Evolutionary conservation across 2,113 vertebrate genomes (phyloP).

Genomic region (Platichthys stellatus): DNA sequence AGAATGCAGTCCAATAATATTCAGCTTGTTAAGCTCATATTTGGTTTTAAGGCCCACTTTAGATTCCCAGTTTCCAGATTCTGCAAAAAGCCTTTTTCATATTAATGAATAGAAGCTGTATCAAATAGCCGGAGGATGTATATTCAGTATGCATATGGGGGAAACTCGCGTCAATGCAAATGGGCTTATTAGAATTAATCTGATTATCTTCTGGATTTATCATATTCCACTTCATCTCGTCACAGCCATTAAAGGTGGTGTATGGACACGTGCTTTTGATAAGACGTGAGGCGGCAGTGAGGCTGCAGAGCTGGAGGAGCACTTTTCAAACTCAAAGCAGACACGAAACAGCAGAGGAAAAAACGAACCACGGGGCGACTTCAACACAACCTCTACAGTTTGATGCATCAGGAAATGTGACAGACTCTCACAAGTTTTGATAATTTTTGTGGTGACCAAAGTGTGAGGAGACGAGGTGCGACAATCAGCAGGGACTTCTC

Average conservation of each 20-base stretch:
- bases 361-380: conserved; percentile 15
- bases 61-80: conserved; percentile 45
- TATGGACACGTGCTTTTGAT: conserved; percentile 8
- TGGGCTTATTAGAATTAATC: conserved; percentile 35
- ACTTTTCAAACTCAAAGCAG: conserved; percentile 23
- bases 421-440: neutral
- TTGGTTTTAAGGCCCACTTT: conserved; percentile 48
- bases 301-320: conserved; percentile 4
- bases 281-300: conserved; percentile 3
- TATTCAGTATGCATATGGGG: conserved; percentile 5
- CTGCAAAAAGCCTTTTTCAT: conserved; percentile 53
- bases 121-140: conserved; percentile 26
- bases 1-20: conserved; percentile 62
- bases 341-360: conserved; percentile 5
- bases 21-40: conserved; percentile 48
- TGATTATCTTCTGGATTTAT: conserved; percentile 37
- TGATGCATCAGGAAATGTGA: conserved; percentile 32
- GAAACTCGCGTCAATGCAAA: conserved; percentile 30
- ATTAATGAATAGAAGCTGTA: conserved; percentile 40
- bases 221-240: conserved; percentile 18
- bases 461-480: too few species aligned
- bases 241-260: conserved; percentile 35
- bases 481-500: too few species aligned
- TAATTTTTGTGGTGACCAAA: neutral
- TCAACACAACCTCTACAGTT: conserved; percentile 22